A percentile compares a stretch with the other conserved stretches of the same genome.
phyloP scores from a whole-genome alignment of 2,888 invertebrate species.

The Lasioglossum marginatum region DNA sequence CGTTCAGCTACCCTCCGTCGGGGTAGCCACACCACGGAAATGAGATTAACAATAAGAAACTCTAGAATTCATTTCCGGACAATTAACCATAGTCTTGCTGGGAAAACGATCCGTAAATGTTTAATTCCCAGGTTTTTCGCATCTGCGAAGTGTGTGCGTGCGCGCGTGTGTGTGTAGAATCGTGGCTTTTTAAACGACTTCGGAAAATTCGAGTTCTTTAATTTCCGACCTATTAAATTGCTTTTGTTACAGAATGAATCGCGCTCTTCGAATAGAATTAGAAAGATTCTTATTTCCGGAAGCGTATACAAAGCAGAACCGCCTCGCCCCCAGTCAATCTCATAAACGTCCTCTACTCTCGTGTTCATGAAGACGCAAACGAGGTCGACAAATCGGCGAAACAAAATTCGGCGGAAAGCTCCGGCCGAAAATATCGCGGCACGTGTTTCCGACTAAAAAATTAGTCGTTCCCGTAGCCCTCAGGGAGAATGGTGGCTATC shows the following conservation, averaged over 20 bases:
- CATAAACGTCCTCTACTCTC: neutral
- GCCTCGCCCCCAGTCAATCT: neutral
- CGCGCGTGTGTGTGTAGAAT: neutral
- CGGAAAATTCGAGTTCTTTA: neutral
- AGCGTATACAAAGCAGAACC: neutral
- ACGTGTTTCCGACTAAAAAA: constrained; percentile 77
- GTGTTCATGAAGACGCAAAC: neutral
- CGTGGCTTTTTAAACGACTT: neutral
- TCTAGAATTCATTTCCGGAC: constrained; percentile 3
- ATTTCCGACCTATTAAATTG: neutral
- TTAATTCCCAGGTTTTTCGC: neutral
- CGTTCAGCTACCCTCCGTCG: neutral
- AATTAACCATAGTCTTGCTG: neutral
- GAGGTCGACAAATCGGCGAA: constrained; percentile 27
- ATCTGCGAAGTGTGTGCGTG: neutral
- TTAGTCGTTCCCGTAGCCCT: constrained; percentile 72
- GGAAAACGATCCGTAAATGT: constrained; percentile 7
- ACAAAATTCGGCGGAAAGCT: constrained; percentile 18
- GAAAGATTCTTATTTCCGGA: neutral
- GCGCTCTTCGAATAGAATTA: neutral
- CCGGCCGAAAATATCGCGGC: constrained; percentile 57
- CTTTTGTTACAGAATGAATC: neutral
- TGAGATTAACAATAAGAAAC: constrained; percentile 13
- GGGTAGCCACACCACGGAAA: neutral
- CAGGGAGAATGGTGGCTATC: constrained; percentile 35